These are phyloP conservation scores for Gnatocerus cornutus DNA, from an alignment of 2,888 invertebrate genomes.

Conservation along the genomic window DNA sequence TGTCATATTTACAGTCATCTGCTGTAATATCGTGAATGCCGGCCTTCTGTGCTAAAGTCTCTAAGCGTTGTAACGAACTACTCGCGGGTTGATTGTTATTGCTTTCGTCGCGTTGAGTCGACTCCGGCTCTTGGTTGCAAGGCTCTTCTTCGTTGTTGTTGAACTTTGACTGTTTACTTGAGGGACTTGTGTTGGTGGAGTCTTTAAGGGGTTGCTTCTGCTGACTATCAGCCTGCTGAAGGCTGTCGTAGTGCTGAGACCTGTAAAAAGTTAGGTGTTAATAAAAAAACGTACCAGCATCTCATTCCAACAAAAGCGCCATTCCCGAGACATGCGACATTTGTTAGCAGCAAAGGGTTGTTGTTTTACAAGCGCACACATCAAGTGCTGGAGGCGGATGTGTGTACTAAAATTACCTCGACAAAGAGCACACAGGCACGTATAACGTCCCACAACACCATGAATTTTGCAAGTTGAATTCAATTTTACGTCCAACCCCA, in stretches of 20 bases:
- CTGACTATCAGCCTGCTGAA: constrained; percentile 73
- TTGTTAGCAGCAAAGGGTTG: constrained; percentile 17
- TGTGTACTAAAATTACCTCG: constrained; percentile 40
- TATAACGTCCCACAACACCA: constrained; percentile 37
- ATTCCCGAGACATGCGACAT: background rate
- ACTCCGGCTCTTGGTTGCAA: constrained; percentile 66
- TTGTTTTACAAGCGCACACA: constrained; percentile 28
- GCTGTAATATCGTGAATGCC: constrained; percentile 78
- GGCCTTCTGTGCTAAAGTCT: constrained; percentile 82
- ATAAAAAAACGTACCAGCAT: too few species aligned
- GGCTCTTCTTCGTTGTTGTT: constrained; percentile 64
- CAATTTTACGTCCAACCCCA: constrained; percentile 4
- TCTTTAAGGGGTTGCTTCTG: constrained; percentile 70
- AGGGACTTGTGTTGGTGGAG: constrained; percentile 67
- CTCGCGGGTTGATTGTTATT: constrained; percentile 62
- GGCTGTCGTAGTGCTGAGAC: constrained; percentile 77
- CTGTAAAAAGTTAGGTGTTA: constrained; percentile 65
- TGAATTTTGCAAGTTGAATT: constrained; percentile 29
- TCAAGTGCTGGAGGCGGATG: constrained; percentile 39
- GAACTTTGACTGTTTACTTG: constrained; percentile 62
- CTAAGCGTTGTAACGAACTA: constrained; percentile 79
- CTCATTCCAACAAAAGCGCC: too few species aligned
- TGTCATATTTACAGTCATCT: constrained; percentile 82
- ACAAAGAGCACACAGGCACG: constrained; percentile 31
- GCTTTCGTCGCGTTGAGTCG: constrained; percentile 61